These are phyloP conservation scores for Brachyalestes nurse DNA, from an alignment of 2,797 vertebrate genomes.

Conservation along the genomic window DNA sequence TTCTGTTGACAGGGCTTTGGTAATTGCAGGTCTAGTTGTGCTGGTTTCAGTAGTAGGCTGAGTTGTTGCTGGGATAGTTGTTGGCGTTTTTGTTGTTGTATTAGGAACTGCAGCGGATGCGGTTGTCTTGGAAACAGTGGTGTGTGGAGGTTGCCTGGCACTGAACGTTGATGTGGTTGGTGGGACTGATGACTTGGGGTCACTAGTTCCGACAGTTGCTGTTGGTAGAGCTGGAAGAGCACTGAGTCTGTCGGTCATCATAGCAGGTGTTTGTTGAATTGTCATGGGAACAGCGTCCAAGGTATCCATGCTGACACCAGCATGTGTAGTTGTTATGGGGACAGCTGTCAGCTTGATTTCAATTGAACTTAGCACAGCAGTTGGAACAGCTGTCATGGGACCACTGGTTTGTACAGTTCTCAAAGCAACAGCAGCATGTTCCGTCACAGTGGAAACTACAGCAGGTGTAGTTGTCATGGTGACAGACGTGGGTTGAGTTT, in stretches of 20 bases:
- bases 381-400: not conserved
- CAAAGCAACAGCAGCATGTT: not conserved
- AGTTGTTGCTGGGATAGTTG: not conserved
- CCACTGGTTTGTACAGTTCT: not conserved
- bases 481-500: not conserved
- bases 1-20: slow-evolving; percentile 51
- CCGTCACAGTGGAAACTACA: not conserved
- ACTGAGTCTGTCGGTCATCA: not conserved
- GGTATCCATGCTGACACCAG: slow-evolving; percentile 7
- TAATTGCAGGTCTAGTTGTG: slow-evolving; percentile 34
- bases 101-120: not conserved
- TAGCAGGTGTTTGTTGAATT: not conserved
- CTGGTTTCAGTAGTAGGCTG: slow-evolving; percentile 20
- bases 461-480: not conserved
- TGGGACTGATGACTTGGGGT: not conserved
- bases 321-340: not conserved
- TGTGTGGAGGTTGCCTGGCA: not conserved
- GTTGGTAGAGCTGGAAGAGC: not conserved
- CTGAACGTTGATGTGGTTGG: not conserved
- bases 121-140: not conserved
- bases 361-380: not conserved
- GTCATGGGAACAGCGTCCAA: not conserved
- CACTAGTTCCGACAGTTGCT: not conserved
- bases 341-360: not conserved
- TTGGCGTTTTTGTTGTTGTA: not conserved